phyloP scores from a whole-genome alignment of 2,888 invertebrate genomes.

The Xanthostigma xanthostigma region DNA sequence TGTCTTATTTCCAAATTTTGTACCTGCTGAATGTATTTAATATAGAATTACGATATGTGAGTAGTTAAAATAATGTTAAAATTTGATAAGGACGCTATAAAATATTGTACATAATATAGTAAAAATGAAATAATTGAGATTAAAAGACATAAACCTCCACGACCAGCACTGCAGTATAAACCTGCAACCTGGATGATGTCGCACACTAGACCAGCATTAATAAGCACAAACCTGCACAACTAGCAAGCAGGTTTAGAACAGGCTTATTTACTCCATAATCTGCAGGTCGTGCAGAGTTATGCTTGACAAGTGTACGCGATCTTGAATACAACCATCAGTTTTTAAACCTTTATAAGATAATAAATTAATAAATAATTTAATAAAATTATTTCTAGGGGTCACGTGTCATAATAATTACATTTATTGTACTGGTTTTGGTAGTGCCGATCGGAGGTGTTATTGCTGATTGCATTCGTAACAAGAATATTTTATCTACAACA shows the following conservation, averaged over 20 bases:
- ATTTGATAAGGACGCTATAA: too few species aligned
- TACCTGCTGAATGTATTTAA: constrained; percentile 85
- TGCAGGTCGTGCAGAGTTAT: too few species aligned
- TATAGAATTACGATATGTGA: constrained; percentile 80
- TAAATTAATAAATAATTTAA: neutral
- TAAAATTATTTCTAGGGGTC: constrained; percentile 48
- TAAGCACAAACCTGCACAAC: too few species aligned
- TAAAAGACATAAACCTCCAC: too few species aligned
- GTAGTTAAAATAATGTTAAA: constrained; percentile 7
- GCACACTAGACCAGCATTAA: too few species aligned
- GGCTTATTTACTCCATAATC: too few species aligned
- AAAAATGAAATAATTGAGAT: neutral
- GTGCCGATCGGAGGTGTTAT: constrained; percentile 94
- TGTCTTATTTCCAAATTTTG: constrained; percentile 88
- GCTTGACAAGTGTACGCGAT: too few species aligned
- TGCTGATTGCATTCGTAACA: constrained; percentile 87
- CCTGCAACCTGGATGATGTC: too few species aligned
- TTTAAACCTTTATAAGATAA: neutral
- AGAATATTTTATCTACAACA: constrained; percentile 82
- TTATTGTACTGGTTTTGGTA: constrained; percentile 93
- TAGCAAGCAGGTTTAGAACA: too few species aligned
- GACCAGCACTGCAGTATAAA: too few species aligned
- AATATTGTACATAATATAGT: too few species aligned
- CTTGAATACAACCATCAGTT: too few species aligned
- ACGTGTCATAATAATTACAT: constrained; percentile 88